Percentiles rank a stretch among this genome's conserved stretches.
Evolutionary conservation across 2,113 vertebrate species (phyloP).

Genomic region (Atrichornis clamosus): DNA sequence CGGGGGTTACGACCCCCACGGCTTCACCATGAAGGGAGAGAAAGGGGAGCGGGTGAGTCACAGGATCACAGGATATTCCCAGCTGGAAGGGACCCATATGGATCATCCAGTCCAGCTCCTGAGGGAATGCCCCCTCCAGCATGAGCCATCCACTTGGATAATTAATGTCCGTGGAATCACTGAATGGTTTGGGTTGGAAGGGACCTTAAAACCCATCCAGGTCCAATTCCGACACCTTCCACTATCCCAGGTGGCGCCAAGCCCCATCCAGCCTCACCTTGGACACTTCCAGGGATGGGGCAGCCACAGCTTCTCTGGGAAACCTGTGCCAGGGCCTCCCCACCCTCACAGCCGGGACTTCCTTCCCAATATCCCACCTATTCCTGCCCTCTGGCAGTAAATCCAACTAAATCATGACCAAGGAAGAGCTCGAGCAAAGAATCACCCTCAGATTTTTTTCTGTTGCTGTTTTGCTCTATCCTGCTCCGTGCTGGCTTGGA

Average conservation of each 20-base stretch:
- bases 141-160: neutral
- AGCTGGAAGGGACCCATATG: neutral
- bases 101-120: accelerated
- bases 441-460: neutral
- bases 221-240: accelerated
- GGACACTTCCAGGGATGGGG: neutral
- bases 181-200: neutral
- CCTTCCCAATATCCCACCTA: neutral
- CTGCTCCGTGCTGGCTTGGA: neutral
- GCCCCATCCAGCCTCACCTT: neutral
- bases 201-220: neutral
- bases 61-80: neutral
- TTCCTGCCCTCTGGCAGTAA: neutral
- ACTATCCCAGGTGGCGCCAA: accelerated
- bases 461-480: neutral
- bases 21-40: conserved; percentile 79
- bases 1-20: conserved; percentile 69
- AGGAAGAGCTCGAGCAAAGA: neutral
- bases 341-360: neutral
- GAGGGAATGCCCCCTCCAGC: neutral
- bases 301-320: neutral
- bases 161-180: neutral
- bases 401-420: neutral
- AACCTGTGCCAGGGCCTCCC: accelerated
- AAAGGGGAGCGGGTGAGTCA: conserved; percentile 82